Percentiles rank a stretch among this genome's conserved stretches.
Conservation (phyloP, 2,797 vertebrate genomes). For the Melanogrammus aeglefinus region DNA sequence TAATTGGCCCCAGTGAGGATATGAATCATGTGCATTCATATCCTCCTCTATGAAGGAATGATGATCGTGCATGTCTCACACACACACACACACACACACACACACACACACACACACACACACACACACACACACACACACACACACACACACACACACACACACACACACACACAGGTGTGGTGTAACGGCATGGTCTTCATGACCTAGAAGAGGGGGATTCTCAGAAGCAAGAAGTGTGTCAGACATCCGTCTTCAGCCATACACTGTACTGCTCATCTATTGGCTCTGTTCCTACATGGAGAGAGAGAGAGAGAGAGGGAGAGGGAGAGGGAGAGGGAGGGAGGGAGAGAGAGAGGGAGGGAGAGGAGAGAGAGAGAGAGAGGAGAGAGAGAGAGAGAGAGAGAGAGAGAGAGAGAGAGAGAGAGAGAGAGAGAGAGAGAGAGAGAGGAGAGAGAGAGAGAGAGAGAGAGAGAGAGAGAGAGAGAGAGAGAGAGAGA, state of each 20-base stretch:
- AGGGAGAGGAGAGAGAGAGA: background rate
- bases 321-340: background rate
- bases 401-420: background rate
- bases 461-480: background rate
- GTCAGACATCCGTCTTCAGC: constrained; percentile 15
- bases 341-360: background rate
- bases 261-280: constrained; percentile 27
- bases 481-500: constrained; percentile 9
- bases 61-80: background rate
- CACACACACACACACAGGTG: too few species aligned
- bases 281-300: constrained; percentile 30
- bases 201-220: constrained; percentile 16
- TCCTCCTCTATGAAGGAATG: background rate
- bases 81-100: background rate
- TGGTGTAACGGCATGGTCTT: background rate
- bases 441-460: background rate
- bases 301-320: constrained; percentile 6
- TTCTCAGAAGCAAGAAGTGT: constrained; percentile 23
- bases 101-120: background rate
- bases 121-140: too few species aligned
- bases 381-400: constrained; percentile 11
- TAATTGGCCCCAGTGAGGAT: constrained; percentile 48
- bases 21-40: background rate
- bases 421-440: constrained; percentile 3
- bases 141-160: too few species aligned